Evolutionary conservation across 2,888 invertebrate genomes (phyloP).

Genomic region (Bombyx huttoni): DNA sequence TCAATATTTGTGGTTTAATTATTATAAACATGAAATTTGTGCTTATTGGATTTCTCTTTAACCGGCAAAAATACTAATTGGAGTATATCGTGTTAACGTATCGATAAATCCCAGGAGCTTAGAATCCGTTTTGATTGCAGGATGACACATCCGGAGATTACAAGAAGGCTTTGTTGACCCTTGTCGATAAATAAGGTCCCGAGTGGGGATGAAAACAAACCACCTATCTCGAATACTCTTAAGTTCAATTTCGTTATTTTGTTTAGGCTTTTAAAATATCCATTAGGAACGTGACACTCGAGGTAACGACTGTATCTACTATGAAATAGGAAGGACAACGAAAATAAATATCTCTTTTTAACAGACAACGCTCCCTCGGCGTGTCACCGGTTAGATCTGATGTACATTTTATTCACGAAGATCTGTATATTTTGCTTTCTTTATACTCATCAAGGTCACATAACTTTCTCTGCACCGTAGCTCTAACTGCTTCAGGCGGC

Average conservation of each 20-base stretch:
- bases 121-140: conserved; percentile 76
- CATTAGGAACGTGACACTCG: conserved; percentile 19
- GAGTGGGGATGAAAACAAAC: conserved; percentile 31
- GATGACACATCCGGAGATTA: conserved; percentile 95
- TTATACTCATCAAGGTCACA: conserved; percentile 39
- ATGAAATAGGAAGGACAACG: neutral
- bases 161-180: conserved; percentile 89
- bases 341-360: neutral
- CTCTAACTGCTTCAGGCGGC: conserved; percentile 43
- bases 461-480: conserved; percentile 55
- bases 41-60: conserved; percentile 8
- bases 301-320: conserved; percentile 5
- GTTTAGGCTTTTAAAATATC: conserved; percentile 40
- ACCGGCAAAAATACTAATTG: conserved; percentile 9
- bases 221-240: conserved; percentile 44
- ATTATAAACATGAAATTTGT: neutral
- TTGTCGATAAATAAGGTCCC: conserved; percentile 74
- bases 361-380: conserved; percentile 13
- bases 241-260: conserved; percentile 54
- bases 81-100: conserved; percentile 9
- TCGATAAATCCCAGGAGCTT: conserved; percentile 22
- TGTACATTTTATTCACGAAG: conserved; percentile 47
- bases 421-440: conserved; percentile 68
- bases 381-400: conserved; percentile 27
- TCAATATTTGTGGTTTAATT: neutral